Evolutionary conservation across 2,113 vertebrate species (phyloP).

Genomic region (Hemiscyllium ocellatum): DNA sequence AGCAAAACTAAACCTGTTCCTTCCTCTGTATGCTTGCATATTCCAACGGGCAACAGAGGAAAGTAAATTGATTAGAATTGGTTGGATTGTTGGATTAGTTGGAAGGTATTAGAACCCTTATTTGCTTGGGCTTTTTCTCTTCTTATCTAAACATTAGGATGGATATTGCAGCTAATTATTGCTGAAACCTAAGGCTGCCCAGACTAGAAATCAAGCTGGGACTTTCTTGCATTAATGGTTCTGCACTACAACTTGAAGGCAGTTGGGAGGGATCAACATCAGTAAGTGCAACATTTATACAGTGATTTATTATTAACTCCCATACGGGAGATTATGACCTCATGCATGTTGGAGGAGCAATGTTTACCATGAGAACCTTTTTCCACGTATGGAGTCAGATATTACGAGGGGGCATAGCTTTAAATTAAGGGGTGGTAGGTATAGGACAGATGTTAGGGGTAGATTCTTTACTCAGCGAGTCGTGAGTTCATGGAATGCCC

Average conservation of each 20-base stretch:
- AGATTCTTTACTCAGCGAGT: too few relatives aligned
- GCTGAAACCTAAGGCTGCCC: background rate
- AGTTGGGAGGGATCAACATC: too few relatives aligned
- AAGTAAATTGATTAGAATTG: too few relatives aligned
- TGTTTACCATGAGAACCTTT: too few relatives aligned
- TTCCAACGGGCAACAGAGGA: background rate
- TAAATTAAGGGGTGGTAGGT: too few relatives aligned
- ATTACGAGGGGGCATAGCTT: too few relatives aligned
- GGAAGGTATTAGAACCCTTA: background rate
- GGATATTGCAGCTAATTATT: background rate
- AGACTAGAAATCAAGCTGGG: background rate
- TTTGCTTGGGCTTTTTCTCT: background rate
- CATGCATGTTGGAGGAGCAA: background rate
- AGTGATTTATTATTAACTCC: background rate
- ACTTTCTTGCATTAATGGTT: background rate
- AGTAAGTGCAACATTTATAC: background rate
- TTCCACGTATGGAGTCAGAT: too few relatives aligned
- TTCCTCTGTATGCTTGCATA: background rate
- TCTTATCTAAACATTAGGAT: background rate
- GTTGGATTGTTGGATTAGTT: too few relatives aligned
- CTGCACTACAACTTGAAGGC: background rate
- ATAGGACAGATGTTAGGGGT: too few relatives aligned
- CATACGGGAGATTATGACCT: background rate
- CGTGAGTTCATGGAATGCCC: too few relatives aligned
- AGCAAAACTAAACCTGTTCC: too few relatives aligned